phyloP scores from a whole-genome alignment of 2,888 invertebrate species.

The Orchestes rusci region DNA sequence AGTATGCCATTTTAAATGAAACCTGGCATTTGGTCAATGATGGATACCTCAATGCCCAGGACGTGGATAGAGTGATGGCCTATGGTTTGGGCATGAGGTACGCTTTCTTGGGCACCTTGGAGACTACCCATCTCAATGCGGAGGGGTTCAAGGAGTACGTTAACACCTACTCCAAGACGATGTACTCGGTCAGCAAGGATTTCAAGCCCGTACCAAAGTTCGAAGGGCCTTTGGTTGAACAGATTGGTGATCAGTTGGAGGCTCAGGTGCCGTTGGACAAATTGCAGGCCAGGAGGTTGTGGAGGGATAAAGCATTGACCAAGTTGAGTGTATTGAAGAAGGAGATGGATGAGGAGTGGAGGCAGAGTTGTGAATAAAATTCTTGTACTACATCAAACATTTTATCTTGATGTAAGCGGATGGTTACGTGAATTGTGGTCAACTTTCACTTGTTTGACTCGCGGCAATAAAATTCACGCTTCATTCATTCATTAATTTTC shows the following conservation, averaged over 20 bases:
- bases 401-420: too few relatives aligned
- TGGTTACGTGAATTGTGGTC: too few relatives aligned
- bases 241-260: conserved; percentile 67
- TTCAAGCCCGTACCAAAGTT: conserved; percentile 71
- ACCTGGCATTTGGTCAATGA: conserved; percentile 82
- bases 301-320: conserved; percentile 78
- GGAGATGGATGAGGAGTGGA: conserved; percentile 48
- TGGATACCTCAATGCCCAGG: conserved; percentile 77
- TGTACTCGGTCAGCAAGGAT: conserved; percentile 59
- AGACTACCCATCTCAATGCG: conserved; percentile 92
- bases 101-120: conserved; percentile 89
- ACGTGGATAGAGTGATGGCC: conserved; percentile 89
- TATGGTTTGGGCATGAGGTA: conserved; percentile 93
- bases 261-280: conserved; percentile 66
- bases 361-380: conserved; percentile 12
- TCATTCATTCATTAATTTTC: too few relatives aligned
- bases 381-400: too few relatives aligned
- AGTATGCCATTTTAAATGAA: conserved; percentile 91
- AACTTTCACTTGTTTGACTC: too few relatives aligned
- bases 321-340: conserved; percentile 73
- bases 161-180: conserved; percentile 53
- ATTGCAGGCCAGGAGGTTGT: conserved; percentile 65
- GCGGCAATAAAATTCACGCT: too few relatives aligned
- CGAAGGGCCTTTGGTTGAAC: conserved; percentile 57
- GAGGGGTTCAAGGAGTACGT: conserved; percentile 68